Percentiles rank a stretch among this genome's conserved stretches.
These are phyloP conservation scores for Heptranchias perlo DNA, from an alignment of 2,113 vertebrate genomes.

Conservation along the genomic window DNA sequence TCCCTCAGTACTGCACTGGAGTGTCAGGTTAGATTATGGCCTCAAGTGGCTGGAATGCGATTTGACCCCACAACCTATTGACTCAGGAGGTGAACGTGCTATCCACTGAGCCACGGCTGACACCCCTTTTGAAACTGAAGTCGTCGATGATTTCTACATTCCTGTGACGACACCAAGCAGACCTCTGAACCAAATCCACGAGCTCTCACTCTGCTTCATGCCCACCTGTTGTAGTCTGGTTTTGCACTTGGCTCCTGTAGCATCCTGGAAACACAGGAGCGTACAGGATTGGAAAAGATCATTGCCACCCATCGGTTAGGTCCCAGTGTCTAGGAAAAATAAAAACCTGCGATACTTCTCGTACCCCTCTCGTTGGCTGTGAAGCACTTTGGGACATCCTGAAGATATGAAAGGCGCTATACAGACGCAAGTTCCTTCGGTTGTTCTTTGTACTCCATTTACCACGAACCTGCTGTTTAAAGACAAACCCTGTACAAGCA, in stretches of 20 bases:
- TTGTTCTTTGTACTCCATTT: background rate
- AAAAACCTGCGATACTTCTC: background rate
- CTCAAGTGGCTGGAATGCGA: background rate
- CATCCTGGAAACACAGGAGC: background rate
- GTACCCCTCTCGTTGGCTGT: background rate
- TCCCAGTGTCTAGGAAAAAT: background rate
- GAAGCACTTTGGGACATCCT: background rate
- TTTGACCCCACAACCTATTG: background rate
- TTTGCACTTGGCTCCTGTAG: background rate
- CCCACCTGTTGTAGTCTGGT: background rate
- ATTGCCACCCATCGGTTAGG: background rate
- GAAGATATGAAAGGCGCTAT: background rate
- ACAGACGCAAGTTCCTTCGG: background rate
- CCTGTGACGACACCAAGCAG: conserved; percentile 33
- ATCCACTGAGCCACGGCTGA: conserved; percentile 38
- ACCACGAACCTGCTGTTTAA: background rate
- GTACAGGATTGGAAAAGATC: background rate
- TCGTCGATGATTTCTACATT: conserved; percentile 55
- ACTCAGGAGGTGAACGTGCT: background rate
- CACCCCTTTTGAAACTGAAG: conserved; percentile 54
- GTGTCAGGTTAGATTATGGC: background rate
- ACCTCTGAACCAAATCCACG: background rate
- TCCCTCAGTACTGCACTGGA: background rate
- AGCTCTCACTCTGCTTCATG: background rate
- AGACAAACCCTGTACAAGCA: background rate